Base-by-base conservation (phyloP, 2,113 vertebrate species). In the Anseranas semipalmata region DNA sequence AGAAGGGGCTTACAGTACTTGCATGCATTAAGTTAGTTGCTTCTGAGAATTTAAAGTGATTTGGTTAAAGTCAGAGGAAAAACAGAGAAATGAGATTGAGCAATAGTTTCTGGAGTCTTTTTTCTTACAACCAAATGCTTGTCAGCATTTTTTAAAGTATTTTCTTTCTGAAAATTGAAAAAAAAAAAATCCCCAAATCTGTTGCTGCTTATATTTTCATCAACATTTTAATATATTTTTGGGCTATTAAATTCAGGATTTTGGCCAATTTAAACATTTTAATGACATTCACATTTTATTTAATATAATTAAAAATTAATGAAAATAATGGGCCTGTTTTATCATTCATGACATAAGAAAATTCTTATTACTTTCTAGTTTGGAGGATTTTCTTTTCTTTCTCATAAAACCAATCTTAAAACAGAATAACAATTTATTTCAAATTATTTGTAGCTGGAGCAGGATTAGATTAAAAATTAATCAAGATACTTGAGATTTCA, bases 71-170 rank as follows among this genome's bases (percentile, higher is more conserved):
- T 60, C 52, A 80, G 35, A 32, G 14, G 4, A 59, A 52, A 87
- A 75, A 37, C 9, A 19, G 33, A 77, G 20, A 71, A 78, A 78
- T 24, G 1, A 37, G 70, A 71, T 82, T 37, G 28, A 66, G 4
- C 70, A 75, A 74, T 35, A 56, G 0, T 3, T 70, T 81, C 15
- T 50, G 21, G 19, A 66, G 5, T 35, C 20, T 73, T 76, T 65
- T n/a, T 33, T 68, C 28, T 39, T 82, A 46, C 4, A 0, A 2
- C 1, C 3, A 75, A 71, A 62, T 39, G 0, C 2, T 3, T 62
- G 6, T 7, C 25, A 78, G 10, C 4, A 28, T 39, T 85, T 63
- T 10, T 2, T 4, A 62, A 39, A 18, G 0, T 5, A 8, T 75
- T 75, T 73, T 52, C 22, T 11, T 52, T 62, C n/a, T 43, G 20